phyloP scores from a whole-genome alignment of 2,888 invertebrate genomes.

The Perdita meconis region DNA sequence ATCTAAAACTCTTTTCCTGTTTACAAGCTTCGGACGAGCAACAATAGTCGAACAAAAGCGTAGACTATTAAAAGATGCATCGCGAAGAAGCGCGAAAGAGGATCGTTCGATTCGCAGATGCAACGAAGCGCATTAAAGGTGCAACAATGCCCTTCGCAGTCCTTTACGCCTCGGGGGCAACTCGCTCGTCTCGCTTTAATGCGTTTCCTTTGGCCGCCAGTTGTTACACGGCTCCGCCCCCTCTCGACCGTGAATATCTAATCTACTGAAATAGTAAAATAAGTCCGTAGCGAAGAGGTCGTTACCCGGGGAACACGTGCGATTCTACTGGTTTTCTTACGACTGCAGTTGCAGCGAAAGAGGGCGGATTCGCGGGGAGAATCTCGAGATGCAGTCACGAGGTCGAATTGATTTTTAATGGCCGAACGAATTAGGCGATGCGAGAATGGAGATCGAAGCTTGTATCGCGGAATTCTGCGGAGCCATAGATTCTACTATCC shows the following conservation, averaged over 20 bases:
- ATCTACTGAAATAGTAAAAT: constrained; percentile 75
- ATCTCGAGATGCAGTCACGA: constrained; percentile 3
- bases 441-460: too few species aligned
- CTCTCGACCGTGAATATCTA: constrained; percentile 61
- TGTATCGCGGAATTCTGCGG: too few species aligned
- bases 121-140: constrained; percentile 53
- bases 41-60: too few species aligned
- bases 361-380: background rate
- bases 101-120: constrained; percentile 45
- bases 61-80: background rate
- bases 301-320: constrained; percentile 42
- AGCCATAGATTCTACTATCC: too few species aligned
- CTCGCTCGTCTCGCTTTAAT: constrained; percentile 41
- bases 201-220: constrained; percentile 39
- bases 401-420: background rate
- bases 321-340: constrained; percentile 43
- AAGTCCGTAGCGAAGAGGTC: constrained; percentile 46
- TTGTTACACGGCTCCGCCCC: constrained; percentile 7
- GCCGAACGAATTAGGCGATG: too few species aligned
- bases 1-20: too few species aligned
- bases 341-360: constrained; percentile 20
- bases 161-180: constrained; percentile 17
- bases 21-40: too few species aligned
- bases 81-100: background rate
- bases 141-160: constrained; percentile 30